These are phyloP conservation scores for Hipposideros armiger DNA, from an alignment of 2,113 vertebrate genomes.

Conservation along the genomic window DNA sequence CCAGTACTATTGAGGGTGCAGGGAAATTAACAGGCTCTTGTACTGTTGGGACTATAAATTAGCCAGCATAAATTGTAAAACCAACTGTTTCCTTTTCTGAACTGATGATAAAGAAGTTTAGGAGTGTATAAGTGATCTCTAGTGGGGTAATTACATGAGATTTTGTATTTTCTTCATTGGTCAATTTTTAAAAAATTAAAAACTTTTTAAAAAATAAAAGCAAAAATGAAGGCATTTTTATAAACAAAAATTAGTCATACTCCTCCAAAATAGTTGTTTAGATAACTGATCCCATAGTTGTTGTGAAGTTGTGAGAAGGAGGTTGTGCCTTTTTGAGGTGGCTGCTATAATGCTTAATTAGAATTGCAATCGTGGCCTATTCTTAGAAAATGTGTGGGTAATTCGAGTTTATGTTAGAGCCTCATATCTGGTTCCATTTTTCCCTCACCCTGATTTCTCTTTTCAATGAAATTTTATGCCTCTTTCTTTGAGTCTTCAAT, in stretches of 20 bases:
- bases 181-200: background rate
- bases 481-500: background rate
- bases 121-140: background rate
- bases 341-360: background rate
- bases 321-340: background rate
- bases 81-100: background rate
- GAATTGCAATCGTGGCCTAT: background rate
- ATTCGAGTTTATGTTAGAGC: background rate
- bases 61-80: background rate
- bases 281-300: background rate
- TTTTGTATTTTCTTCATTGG: background rate
- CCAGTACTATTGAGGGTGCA: background rate
- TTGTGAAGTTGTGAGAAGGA: background rate
- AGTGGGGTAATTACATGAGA: background rate
- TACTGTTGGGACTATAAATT: background rate
- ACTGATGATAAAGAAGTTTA: background rate
- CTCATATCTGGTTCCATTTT: background rate
- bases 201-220: background rate
- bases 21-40: slow-evolving; percentile 34
- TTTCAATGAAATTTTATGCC: background rate
- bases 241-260: background rate
- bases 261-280: background rate
- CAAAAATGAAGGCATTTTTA: background rate
- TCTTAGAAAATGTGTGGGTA: background rate
- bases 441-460: background rate